A percentile compares a stretch with the other conserved stretches of the same genome.
Conservation (phyloP, 2,113 vertebrate genomes). For the Neolamprologus sp. region DNA sequence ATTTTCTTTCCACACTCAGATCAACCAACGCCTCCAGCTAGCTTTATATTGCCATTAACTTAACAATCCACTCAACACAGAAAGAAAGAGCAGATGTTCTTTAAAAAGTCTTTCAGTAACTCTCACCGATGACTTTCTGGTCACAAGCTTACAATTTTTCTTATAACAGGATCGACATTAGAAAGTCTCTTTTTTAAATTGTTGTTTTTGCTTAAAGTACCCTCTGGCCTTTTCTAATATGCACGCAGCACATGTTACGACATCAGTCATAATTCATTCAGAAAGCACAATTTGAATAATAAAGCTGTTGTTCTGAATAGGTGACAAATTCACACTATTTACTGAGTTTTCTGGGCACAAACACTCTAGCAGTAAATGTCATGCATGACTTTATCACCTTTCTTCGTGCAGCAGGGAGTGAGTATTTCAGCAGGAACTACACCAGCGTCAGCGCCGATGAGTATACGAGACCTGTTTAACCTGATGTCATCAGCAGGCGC, state of each 20-base stretch:
- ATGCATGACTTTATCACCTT: conserved; percentile 32
- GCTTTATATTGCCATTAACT: background rate
- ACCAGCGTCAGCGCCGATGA: conserved; percentile 41
- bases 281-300: background rate
- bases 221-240: background rate
- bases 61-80: background rate
- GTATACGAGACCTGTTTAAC: conserved; percentile 8
- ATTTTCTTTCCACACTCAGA: background rate
- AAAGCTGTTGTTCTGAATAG: background rate
- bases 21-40: background rate
- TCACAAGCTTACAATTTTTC: background rate
- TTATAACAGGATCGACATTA: background rate
- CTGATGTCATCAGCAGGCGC: background rate
- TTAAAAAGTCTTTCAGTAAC: background rate
- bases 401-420: conserved; percentile 15
- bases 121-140: background rate
- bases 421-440: conserved; percentile 29
- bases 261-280: background rate
- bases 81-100: background rate
- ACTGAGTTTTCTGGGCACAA: background rate
- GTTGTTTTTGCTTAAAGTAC: background rate
- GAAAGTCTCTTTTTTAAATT: background rate
- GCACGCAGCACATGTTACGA: background rate
- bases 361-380: background rate
- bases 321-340: background rate